A percentile compares a stretch with the other conserved stretches of the same genome.
These are phyloP conservation scores for Nyctibius grandis DNA, from an alignment of 2,797 vertebrate species.

Conservation along the genomic window DNA sequence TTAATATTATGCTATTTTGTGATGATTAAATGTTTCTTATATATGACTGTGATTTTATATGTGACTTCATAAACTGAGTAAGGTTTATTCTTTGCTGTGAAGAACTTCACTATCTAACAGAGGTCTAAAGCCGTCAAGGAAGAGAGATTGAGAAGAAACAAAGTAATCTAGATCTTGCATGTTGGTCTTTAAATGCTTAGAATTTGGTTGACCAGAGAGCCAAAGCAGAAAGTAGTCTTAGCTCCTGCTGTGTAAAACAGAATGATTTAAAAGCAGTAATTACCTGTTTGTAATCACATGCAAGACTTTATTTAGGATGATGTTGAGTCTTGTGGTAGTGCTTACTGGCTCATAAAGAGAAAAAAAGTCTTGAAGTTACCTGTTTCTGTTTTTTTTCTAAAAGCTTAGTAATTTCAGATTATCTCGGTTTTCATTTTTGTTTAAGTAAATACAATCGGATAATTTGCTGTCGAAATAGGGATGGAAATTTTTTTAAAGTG, in stretches of 20 bases:
- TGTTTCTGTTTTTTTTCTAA: not conserved
- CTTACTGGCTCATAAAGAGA: not conserved
- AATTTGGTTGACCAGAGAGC: not conserved
- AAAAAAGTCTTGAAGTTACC: not conserved
- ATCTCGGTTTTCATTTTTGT: not conserved
- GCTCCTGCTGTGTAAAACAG: not conserved
- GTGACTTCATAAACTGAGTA: not conserved
- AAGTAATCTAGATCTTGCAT: not conserved
- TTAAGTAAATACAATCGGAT: not conserved
- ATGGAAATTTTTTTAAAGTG: not conserved
- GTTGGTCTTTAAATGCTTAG: not conserved
- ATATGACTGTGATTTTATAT: not conserved
- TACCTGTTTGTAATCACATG: not conserved
- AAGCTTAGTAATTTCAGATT: not conserved
- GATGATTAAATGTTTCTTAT: not conserved
- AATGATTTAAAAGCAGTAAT: not conserved
- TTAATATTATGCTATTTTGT: not conserved
- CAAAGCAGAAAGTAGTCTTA: not conserved
- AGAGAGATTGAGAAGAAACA: not conserved
- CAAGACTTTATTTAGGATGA: not conserved
- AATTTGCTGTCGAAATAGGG: not conserved
- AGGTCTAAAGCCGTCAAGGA: not conserved
- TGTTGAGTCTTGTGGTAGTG: not conserved
- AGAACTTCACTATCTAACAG: not conserved
- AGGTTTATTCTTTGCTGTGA: not conserved